A percentile compares a stretch with the other conserved stretches of the same genome.
Evolutionary conservation across 1,140 invertebrate genomes (phyloP).

Genomic region (Spodoptera frugiperda): DNA sequence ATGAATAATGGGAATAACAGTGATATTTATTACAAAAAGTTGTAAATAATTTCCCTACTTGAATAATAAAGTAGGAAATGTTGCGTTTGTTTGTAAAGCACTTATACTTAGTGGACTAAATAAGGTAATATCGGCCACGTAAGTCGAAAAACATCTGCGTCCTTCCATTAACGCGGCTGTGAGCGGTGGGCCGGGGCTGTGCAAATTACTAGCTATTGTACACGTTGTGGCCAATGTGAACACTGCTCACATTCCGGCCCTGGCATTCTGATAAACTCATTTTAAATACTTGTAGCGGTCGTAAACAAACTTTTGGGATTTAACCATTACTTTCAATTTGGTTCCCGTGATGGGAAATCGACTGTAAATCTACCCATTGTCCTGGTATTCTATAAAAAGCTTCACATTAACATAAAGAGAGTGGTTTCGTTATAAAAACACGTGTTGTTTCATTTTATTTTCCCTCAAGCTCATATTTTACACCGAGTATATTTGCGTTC

Average conservation of each 20-base stretch:
- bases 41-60: constrained; percentile 15
- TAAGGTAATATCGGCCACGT: constrained; percentile 55
- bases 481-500: constrained; percentile 1
- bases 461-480: constrained; percentile 2
- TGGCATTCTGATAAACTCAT: constrained; percentile 18
- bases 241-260: neutral
- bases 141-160: constrained; percentile 57
- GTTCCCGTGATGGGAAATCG: neutral
- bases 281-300: constrained; percentile 9
- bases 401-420: neutral
- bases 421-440: neutral
- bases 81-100: constrained; percentile 27
- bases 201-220: neutral
- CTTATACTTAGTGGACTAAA: constrained; percentile 50
- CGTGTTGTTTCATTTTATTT: constrained; percentile 12
- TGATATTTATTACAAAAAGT: constrained; percentile 11
- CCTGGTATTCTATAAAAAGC: neutral
- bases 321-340: neutral
- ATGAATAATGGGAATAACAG: neutral
- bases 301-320: neutral
- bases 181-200: constrained; percentile 16
- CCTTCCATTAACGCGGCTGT: constrained; percentile 50
- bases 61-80: constrained; percentile 24
- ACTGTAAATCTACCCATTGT: neutral
- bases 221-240: constrained; percentile 6